Base-by-base conservation (phyloP, 2,113 vertebrate genomes). In the Centropus unirufus region DNA sequence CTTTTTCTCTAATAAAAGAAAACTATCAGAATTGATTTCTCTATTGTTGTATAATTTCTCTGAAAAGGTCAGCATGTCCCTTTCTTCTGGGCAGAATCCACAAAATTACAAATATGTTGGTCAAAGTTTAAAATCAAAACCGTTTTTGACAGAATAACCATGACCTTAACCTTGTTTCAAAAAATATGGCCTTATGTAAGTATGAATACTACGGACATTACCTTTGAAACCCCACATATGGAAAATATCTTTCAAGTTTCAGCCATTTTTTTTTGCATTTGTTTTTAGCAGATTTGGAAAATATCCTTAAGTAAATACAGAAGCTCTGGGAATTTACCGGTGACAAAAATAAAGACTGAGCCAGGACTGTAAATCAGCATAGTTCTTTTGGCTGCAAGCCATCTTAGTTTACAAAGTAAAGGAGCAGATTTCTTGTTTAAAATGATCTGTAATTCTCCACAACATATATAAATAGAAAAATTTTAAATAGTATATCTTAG, bases 51-150 rank as follows among this genome's bases (percentile, higher is more conserved):
- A 47, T 52, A 57, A 81, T 88, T 86, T 79, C 40, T 87, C 40
- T 95, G 96, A 95, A 97, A 96, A 97, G 97, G 96, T 96, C 93
- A 96, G 16, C 42, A 27, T 83, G 86, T 34, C 27, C 62, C 52
- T 90, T 40, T 78, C 78, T 93, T 96, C 67, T 64, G 68, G 61
- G 92, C 26, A 78, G 42, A 76, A 89, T 76, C 36, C 9, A 23
- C 58, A 57, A 66, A 86, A 73, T 81, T 73, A 49, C 80, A 83
- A 85, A 75, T 77, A 87, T 15, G 1, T 83, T 77, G 7, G 2
- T 88, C 39, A 63, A 24, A 24, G 46, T 95, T 81, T 89, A 80
- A 91, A 83, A 69, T 81, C 42, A 82, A 89, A 91, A 75, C 64
- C 17, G 74, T 63, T 0, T 83, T 83, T 92, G 83, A 52, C 64